These are phyloP conservation scores for Lasioglossum vierecki DNA, from an alignment of 2,888 invertebrate species.

Conservation along the genomic window DNA sequence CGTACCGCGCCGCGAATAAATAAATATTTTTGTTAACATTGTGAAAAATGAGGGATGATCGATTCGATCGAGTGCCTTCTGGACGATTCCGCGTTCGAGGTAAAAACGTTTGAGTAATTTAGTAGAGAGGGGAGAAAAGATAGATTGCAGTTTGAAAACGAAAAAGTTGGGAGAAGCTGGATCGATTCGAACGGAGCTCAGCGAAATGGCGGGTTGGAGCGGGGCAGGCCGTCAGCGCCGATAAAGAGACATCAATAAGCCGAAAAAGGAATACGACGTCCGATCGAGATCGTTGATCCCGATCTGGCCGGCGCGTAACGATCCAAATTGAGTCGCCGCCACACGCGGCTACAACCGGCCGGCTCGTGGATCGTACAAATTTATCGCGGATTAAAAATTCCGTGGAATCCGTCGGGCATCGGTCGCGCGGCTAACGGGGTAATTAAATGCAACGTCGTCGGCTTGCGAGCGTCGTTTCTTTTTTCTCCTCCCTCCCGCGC, in stretches of 20 bases:
- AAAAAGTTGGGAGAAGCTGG: neutral
- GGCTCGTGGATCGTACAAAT: constrained; percentile 33
- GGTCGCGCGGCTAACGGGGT: constrained; percentile 33
- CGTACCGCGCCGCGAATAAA: no score
- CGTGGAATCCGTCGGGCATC: constrained; percentile 44
- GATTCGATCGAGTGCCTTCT: no score
- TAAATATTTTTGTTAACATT: neutral
- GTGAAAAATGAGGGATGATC: no score
- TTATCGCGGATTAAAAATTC: constrained; percentile 60
- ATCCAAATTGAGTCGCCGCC: constrained; percentile 42
- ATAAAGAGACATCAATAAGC: constrained; percentile 49
- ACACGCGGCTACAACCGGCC: constrained; percentile 27
- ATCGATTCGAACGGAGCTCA: neutral
- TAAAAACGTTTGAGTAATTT: neutral
- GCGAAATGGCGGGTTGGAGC: neutral
- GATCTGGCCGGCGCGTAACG: constrained; percentile 30
- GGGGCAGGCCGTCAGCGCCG: constrained; percentile 17
- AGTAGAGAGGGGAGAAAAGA: neutral
- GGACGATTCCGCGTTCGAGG: neutral
- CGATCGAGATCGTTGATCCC: constrained; percentile 38
- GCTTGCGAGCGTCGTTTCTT: neutral
- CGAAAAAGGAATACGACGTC: constrained; percentile 41
- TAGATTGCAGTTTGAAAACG: neutral
- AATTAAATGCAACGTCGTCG: constrained; percentile 60
- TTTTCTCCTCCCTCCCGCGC: constrained; percentile 9